phyloP scores from a whole-genome alignment of 2,797 vertebrate genomes.

The Diplodus sargus region DNA sequence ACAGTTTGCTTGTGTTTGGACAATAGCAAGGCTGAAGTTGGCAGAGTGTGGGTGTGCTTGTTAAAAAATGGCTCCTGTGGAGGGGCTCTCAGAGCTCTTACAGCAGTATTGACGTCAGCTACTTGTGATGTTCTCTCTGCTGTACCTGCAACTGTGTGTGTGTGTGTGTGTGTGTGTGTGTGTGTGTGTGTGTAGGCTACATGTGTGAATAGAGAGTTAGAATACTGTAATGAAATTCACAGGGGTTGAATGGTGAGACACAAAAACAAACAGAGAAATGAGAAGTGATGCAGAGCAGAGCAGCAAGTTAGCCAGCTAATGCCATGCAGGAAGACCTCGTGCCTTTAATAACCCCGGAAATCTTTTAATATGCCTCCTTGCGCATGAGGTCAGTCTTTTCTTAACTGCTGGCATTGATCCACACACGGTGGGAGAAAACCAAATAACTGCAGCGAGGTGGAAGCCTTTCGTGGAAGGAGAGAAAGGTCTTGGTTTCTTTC shows the following conservation, averaged over 20 bases:
- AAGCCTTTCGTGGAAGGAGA: background rate
- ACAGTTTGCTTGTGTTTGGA: conserved; percentile 72
- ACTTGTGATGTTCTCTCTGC: conserved; percentile 68
- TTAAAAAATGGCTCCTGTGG: conserved; percentile 71
- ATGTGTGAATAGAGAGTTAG: conserved; percentile 27
- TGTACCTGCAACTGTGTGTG: conserved; percentile 35
- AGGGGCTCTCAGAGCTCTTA: conserved; percentile 72
- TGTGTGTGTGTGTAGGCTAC: conserved; percentile 50
- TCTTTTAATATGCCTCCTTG: background rate
- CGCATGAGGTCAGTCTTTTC: conserved; percentile 11
- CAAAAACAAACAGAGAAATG: conserved; percentile 39
- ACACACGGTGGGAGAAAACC: conserved; percentile 6
- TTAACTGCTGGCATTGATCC: conserved; percentile 8
- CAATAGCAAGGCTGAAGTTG: conserved; percentile 75
- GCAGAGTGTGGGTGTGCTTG: conserved; percentile 78
- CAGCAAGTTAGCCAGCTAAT: background rate
- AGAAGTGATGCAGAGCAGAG: conserved; percentile 18
- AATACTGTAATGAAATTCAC: conserved; percentile 39
- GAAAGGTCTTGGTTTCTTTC: background rate
- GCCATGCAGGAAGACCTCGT: conserved; percentile 3
- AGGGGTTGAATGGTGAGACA: conserved; percentile 38
- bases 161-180: conserved; percentile 13
- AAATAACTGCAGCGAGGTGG: background rate
- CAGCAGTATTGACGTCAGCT: conserved; percentile 75
- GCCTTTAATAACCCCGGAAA: conserved; percentile 7